Base-by-base conservation (phyloP, 2,113 vertebrate genomes). In the Neopipo cinnamomea region DNA sequence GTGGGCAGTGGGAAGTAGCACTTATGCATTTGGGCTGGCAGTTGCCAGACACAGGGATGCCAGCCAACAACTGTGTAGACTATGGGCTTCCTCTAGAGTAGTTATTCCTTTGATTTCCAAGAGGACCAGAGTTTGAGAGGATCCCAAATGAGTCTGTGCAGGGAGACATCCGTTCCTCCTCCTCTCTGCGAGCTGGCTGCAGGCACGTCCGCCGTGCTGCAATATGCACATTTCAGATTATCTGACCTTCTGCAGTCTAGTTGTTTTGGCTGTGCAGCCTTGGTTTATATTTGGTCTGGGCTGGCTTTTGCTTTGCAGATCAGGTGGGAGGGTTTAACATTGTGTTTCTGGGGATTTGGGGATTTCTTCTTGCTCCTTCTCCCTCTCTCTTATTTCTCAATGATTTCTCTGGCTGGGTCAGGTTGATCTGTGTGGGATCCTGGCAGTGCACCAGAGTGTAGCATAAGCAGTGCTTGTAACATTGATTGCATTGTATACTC, bases 271-370 rank as follows among this genome's bases (percentile, higher is more conserved):
- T 97, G 73, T 75, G 78, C 88, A 95, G 84, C 94, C 92, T 96
- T 96, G 94, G 94, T 97, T 97, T 97, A 96, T 97, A 96, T 96
- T 97, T 97, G 93, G 96, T 92, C 95, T 97, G 84, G 86, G 72
- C 28, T 90, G 73, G 75, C 75, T 97, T 96, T 90, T 90, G 78
- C 92, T 97, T 93, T 96, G 71, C 78, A 91, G 95, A 96, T 97
- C 96, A 97, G 95, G 96, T 94, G 94, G 91, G 95, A 97, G 95
- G 93, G 85, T 91, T 96, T 96, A 95, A 96, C 89, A 79, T 83
- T 77, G 83, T 93, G 59, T 94, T 96, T 93, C 90, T 94, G 78
- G 62, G 88, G 96, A 95, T 96, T 95, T 95, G 58, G 33, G 90
- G 87, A 95, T 97, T 95, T 95, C 92, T 88, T 85, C 66, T 94